These are phyloP conservation scores for Astyanax mexicanus DNA, from an alignment of 2,797 vertebrate species.

Conservation along the genomic window DNA sequence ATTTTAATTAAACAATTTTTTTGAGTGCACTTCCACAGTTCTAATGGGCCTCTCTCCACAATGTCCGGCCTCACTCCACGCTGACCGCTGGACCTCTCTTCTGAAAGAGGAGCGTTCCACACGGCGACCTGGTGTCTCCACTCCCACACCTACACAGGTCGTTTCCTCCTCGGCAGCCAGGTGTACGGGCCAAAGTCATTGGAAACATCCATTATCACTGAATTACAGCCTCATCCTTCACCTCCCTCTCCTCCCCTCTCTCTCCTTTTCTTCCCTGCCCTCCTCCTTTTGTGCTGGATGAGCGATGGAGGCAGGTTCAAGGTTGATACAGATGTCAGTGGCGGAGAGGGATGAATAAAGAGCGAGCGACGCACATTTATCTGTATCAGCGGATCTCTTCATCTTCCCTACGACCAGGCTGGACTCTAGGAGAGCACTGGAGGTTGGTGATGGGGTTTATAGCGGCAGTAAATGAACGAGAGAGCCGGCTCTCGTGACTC, in stretches of 20 bases:
- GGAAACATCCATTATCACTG: constrained; percentile 52
- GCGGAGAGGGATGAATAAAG: constrained; percentile 45
- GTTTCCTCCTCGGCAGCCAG: constrained; percentile 36
- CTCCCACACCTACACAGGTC: constrained; percentile 17
- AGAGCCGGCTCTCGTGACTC: neutral
- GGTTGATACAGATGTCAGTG: constrained; percentile 54
- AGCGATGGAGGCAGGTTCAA: constrained; percentile 48
- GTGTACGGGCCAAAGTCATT: constrained; percentile 50
- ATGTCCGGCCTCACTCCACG: neutral
- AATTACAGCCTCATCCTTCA: constrained; percentile 47
- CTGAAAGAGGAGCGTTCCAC: neutral
- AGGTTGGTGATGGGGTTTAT: constrained; percentile 1
- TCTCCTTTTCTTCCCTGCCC: neutral
- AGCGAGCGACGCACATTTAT: constrained; percentile 41
- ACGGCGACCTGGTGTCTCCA: neutral
- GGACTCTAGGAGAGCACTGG: neutral
- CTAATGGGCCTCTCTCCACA: too few relatives aligned
- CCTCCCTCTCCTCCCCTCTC: constrained; percentile 4
- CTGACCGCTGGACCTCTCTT: neutral
- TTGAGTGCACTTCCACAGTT: too few relatives aligned
- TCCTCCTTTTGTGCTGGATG: constrained; percentile 37
- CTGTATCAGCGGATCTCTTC: constrained; percentile 37
- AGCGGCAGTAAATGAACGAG: neutral
- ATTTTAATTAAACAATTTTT: too few relatives aligned
- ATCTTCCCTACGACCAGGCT: constrained; percentile 19